Conservation (phyloP, 2,888 invertebrate species). For the Arenicola marina region DNA sequence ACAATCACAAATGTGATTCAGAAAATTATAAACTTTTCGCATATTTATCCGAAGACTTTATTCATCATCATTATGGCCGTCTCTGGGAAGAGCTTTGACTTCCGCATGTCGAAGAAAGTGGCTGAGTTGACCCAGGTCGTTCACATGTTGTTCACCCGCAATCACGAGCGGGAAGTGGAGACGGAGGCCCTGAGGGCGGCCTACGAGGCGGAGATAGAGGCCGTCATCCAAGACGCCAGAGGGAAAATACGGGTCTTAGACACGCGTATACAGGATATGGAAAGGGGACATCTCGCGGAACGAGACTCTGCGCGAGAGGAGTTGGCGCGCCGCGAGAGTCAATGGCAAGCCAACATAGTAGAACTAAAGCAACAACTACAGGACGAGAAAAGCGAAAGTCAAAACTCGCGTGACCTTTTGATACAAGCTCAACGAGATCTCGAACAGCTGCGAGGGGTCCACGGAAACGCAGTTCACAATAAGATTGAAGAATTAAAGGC, state of each 20-base stretch:
- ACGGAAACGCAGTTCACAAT: constrained; percentile 41
- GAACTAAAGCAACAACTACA: constrained; percentile 39
- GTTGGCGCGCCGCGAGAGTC: not conserved
- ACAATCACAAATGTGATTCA: too few species aligned
- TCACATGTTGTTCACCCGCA: constrained; percentile 58
- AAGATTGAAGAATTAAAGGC: constrained; percentile 13
- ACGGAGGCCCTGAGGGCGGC: constrained; percentile 53
- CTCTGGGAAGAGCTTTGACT: constrained; percentile 52
- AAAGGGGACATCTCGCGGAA: constrained; percentile 10
- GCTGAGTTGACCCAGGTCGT: constrained; percentile 60
- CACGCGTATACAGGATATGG: constrained; percentile 34
- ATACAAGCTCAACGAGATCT: constrained; percentile 54
- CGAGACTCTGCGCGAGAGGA: not conserved
- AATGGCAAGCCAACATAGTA: not conserved
- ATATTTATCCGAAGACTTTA: too few species aligned
- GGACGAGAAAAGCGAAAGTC: constrained; percentile 50
- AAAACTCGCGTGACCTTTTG: constrained; percentile 49
- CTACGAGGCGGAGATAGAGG: constrained; percentile 52
- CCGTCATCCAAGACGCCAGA: constrained; percentile 48
- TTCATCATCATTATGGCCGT: too few species aligned
- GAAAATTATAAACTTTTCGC: too few species aligned
- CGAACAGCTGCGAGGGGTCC: constrained; percentile 45
- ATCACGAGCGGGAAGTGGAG: constrained; percentile 59
- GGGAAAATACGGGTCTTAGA: constrained; percentile 38
- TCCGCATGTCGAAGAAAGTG: constrained; percentile 58